phyloP scores from a whole-genome alignment of 1,140 invertebrate genomes.

The Leptinotarsa texana region DNA sequence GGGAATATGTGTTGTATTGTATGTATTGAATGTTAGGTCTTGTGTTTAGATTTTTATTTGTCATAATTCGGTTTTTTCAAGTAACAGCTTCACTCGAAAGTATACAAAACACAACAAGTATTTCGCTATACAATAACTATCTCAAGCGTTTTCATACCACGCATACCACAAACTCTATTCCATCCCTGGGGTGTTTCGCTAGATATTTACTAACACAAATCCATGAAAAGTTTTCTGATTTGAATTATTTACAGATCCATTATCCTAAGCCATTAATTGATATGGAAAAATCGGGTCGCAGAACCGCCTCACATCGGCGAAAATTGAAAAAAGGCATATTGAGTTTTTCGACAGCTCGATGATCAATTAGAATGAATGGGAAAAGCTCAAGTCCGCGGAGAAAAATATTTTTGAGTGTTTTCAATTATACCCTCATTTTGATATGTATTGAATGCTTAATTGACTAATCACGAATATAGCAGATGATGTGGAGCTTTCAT shows the following conservation, averaged over 20 bases:
- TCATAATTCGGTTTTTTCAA: too few species aligned
- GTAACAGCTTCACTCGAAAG: too few species aligned
- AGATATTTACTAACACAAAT: too few species aligned
- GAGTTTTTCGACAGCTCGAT: neutral
- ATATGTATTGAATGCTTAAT: neutral
- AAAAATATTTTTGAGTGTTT: slow-evolving; percentile 4
- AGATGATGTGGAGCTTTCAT: neutral
- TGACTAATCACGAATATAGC: neutral
- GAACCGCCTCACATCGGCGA: neutral
- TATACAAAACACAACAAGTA: too few species aligned
- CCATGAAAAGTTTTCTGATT: too few species aligned
- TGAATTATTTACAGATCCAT: neutral
- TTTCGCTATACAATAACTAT: too few species aligned
- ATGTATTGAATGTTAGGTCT: too few species aligned
- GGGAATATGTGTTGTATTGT: too few species aligned
- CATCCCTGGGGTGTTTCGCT: too few species aligned
- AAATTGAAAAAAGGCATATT: slow-evolving; percentile 4
- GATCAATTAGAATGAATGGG: neutral
- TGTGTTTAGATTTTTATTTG: too few species aligned
- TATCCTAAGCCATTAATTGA: slow-evolving; percentile 6
- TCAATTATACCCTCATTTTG: neutral
- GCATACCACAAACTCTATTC: too few species aligned
- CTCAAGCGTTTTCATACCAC: too few species aligned
- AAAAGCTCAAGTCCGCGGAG: neutral
- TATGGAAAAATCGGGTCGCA: slow-evolving; percentile 5